Evolutionary conservation across 2,888 invertebrate genomes (phyloP), one percentile per base, ranked within the genome.

Genomic region (Phengaris arion): DNA sequence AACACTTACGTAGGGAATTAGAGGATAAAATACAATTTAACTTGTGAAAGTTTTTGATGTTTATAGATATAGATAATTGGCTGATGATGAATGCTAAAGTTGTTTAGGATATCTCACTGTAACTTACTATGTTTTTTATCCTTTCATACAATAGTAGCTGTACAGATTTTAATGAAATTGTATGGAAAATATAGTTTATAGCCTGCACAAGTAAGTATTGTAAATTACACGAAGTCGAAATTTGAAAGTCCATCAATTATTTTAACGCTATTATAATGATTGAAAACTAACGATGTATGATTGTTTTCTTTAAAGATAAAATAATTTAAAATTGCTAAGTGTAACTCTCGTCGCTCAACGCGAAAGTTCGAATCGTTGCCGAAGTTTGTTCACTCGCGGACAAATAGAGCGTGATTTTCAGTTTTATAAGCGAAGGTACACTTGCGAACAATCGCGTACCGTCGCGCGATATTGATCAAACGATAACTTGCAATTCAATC

Each of bases 351-450:
- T 35, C 64, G 35, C 35, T 13, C 64, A 2, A 12, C 7, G 64
- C 35, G 22, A 64, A 64, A 64, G 2, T 64, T 64, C 59, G 12
- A 15, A 57, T 8, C 57, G 59, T 22, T 12, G 64, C 64, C 35
- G 35, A 64, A 64, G 35, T 64, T 64, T 12, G 64, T 64, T 35
- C 64, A 64, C 35, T 35, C 35, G 45, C 64, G 64, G 64, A 45
- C 64, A 64, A 64, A 64, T 64, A 64, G 64, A 64, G 64, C 64
- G 64, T 45, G 64, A 35, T 13, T 35, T 64, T 64, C 64, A 64
- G 64, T 64, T 64, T n/a, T 64, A 64, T 12, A 64, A 64, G 64
- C 35, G 64, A 9, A 64, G 64, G 64, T 64, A 64, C 64, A 64
- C 35, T 64, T 12, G 64, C 64, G 64, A 64, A 64, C 59, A 64